Evolutionary conservation across 2,797 vertebrate species (phyloP).

Genomic region (Myotis findleyi): DNA sequence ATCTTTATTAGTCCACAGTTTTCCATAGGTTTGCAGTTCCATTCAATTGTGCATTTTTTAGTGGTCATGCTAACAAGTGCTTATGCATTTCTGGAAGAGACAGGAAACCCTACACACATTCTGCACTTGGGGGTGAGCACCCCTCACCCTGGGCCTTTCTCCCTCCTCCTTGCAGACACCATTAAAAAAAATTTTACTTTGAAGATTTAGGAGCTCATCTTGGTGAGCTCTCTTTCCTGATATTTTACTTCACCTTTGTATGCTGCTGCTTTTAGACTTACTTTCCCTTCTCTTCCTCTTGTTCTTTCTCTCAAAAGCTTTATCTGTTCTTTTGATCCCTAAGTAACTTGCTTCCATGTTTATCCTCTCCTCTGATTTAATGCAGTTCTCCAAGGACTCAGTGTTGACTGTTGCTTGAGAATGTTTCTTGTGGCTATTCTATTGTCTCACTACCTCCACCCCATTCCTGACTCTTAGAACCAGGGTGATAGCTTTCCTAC

Average conservation of each 20-base stretch:
- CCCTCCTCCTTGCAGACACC: not conserved
- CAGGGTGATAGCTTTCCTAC: not conserved
- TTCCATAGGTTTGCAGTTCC: not conserved
- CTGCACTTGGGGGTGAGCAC: not conserved
- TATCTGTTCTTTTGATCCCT: not conserved
- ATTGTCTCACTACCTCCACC: not conserved
- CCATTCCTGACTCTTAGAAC: not conserved
- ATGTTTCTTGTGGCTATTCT: not conserved
- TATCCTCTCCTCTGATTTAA: not conserved
- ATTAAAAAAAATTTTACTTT: not conserved
- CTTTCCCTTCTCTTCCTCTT: not conserved
- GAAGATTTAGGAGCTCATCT: not conserved
- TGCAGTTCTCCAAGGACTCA: not conserved
- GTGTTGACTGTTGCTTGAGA: not conserved
- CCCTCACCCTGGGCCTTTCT: not conserved
- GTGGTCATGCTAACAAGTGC: not conserved
- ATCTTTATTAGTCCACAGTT: not conserved
- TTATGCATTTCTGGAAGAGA: not conserved
- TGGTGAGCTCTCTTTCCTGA: not conserved
- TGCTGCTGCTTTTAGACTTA: not conserved
- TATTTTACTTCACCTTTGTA: not conserved
- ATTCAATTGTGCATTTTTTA: accelerated
- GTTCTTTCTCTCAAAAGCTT: not conserved
- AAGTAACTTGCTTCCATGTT: not conserved
- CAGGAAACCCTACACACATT: not conserved